Evolutionary conservation across 1,140 invertebrate genomes (phyloP), one percentile per base, ranked within the genome.

Genomic region (Drosophila sproati): DNA sequence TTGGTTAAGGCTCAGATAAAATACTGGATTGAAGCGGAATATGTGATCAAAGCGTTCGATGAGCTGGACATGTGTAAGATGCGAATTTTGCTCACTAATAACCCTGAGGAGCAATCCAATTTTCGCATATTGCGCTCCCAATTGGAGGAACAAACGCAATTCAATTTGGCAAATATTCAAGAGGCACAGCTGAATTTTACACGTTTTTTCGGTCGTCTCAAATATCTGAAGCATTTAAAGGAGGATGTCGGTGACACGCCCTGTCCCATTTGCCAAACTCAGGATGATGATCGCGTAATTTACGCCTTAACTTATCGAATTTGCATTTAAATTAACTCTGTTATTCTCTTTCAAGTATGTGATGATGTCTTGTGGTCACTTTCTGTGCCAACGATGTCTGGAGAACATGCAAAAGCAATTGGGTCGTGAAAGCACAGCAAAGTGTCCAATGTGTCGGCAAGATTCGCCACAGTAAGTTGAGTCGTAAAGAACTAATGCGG

Each of bases 41-140:
- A 83, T 59, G 79, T 91, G 12, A 78, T 92, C 2, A 92, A 92
- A 35, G 94, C 95, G 5, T 93, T 95, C 48, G 96, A 97, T 93
- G 96, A 97, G 93, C 81, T 97, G 32, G 94, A 94, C 73, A 96
- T 97, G 95, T 96, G 96, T 29, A 96, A 95, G 72, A 94, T 95
- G 45, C 91, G 96, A 43, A 92, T 97, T 67, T 50, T 73, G 1
- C 55, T 92, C 1, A 85, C 81, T 1, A 68, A 86, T n/a, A 59
- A 92, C 35, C 79, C 86, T 0, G 72, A 90, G 2, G 80, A 91
- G 50, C 86, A 82, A 31, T 85, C 91, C 0, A 91, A 83, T 31
- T 91, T 51, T 73, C 81, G 82, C 20, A 66, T 92, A 5, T 56
- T 90, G n/a, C 39, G 52, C 0, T 77, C 67, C 29, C 83, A 92